phyloP scores from a whole-genome alignment of 2,797 vertebrate genomes.

The Sciaenops ocellatus region DNA sequence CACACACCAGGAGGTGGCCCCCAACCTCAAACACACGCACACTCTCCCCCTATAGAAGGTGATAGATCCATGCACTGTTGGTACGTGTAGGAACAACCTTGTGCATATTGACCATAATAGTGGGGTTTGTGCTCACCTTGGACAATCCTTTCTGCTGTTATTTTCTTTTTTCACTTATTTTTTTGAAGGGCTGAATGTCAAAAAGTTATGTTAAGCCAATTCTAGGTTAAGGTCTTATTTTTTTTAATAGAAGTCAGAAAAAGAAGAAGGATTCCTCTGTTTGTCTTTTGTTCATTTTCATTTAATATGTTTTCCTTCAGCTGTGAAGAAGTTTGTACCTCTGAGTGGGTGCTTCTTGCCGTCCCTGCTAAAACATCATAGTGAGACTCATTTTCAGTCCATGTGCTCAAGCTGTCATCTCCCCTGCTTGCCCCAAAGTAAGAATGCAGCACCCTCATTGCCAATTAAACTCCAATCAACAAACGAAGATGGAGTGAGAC shows the following conservation, averaged over 20 bases:
- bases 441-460: conserved; percentile 68
- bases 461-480: conserved; percentile 85
- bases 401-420: conserved; percentile 41
- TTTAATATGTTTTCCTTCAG: conserved; percentile 7
- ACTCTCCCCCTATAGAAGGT: conserved; percentile 14
- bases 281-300: neutral
- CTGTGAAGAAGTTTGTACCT: conserved; percentile 17
- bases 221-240: neutral
- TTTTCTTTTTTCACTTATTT: neutral
- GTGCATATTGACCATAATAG: conserved; percentile 45
- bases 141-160: conserved; percentile 28
- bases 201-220: conserved; percentile 6
- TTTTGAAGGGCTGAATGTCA: conserved; percentile 19
- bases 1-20: conserved; percentile 37
- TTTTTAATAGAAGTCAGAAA: neutral
- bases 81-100: conserved; percentile 37
- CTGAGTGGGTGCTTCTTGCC: conserved; percentile 7
- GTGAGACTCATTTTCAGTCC: conserved; percentile 38
- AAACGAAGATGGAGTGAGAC: conserved; percentile 78
- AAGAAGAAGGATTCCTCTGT: neutral
- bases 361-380: conserved; percentile 25
- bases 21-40: conserved; percentile 7
- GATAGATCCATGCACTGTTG: conserved; percentile 5
- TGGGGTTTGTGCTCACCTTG: conserved; percentile 45
- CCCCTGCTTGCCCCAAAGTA: conserved; percentile 58